Evolutionary conservation across 1,140 invertebrate genomes (phyloP).

Genomic region (Doryteuthis pealeii): DNA sequence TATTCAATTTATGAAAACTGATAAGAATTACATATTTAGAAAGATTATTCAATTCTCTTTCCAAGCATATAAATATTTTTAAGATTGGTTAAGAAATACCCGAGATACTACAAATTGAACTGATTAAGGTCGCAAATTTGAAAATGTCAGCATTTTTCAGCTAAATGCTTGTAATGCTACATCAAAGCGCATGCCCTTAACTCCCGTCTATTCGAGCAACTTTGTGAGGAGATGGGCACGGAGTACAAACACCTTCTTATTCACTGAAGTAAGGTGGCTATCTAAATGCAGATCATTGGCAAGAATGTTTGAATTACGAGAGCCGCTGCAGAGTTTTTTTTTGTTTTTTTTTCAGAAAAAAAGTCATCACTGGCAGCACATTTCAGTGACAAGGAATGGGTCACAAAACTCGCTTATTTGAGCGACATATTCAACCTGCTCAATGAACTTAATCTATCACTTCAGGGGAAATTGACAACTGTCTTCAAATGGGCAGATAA

Average conservation of each 20-base stretch:
- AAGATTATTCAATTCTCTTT: no score
- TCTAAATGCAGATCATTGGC: constrained; percentile 11
- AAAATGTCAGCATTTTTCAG: no score
- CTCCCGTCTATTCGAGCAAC: constrained; percentile 7
- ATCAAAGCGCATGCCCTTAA: not conserved
- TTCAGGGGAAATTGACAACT: constrained; percentile 67
- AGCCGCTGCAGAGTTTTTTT: not conserved
- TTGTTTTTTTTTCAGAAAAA: constrained; percentile 2
- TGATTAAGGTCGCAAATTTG: no score
- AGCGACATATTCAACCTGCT: not conserved
- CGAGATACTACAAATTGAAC: no score
- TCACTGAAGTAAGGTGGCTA: not conserved
- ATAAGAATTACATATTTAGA: no score
- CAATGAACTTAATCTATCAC: not conserved
- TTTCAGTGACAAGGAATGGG: not conserved
- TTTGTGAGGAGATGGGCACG: not conserved
- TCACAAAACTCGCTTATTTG: constrained; percentile 5
- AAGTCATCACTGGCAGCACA: not conserved
- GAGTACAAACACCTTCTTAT: constrained; percentile 10
- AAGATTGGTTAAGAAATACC: no score
- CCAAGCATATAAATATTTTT: no score
- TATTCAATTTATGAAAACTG: no score
- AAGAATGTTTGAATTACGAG: constrained; percentile 24
- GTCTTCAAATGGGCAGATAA: constrained; percentile 99
- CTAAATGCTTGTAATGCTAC: no score